Evolutionary conservation across 2,888 invertebrate species (phyloP), one percentile per base, ranked within the genome.

Genomic region (Vesta saturnalis): DNA sequence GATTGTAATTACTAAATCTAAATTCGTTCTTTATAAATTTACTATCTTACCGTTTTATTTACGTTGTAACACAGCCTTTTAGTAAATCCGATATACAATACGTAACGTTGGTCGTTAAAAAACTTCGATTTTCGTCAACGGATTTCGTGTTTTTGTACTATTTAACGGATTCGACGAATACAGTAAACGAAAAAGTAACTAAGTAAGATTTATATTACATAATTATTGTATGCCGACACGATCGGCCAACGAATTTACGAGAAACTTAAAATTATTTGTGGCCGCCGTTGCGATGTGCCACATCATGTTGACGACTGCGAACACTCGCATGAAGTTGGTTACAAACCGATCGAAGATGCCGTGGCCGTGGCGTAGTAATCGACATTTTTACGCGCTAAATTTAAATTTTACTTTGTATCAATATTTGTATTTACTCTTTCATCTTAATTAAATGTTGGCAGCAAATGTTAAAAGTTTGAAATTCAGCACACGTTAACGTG

Each of bases 251-350:
- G 78, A 80, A 71, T 71, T 71, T 71, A 81, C 81, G 76, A 81
- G 75, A 82, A 83, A 82, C 81, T 82, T 82, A 83, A 83, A 83
- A 82, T 80, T 83, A 81, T n/a, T 79, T 77, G 83, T 83, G 83
- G 83, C 83, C 81, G 82, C 80, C 81, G 81, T 79, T 68, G 80
- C 83, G 83, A 83, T 82, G 81, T 85, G 85, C 85, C 85, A 85
- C 85, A 85, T 85, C 84, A 84, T 84, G 83, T 84, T 83, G 83
- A 83, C 84, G 83, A 84, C 84, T 84, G 82, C 72, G 71, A 69
- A 73, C 76, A 76, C 69, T 73, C 72, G 71, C 70, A 75, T 78
- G 79, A 79, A 77, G 77, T 75, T 77, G 73, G 74, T 72, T 72
- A 73, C 76, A 73, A 63, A 61, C 61, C 67, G 71, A 70, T 74